Conservation (phyloP, 2,888 invertebrate genomes). For the Chloroclystis v-ata region DNA sequence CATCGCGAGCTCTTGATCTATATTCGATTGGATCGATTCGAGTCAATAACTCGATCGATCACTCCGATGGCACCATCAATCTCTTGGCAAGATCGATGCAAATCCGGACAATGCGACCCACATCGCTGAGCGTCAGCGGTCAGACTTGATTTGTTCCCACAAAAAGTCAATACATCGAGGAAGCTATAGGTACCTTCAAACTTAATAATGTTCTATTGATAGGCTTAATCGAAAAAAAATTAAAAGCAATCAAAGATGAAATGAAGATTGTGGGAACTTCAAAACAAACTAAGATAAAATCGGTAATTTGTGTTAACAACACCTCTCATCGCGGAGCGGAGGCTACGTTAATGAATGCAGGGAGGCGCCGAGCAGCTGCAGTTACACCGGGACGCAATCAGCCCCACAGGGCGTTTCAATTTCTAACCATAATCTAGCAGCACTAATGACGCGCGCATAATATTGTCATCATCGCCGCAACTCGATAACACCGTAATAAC, state of each 20-base stretch:
- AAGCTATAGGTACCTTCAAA: not conserved
- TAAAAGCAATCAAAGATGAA: constrained; percentile 1
- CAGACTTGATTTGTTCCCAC: not conserved
- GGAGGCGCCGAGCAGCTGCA: constrained; percentile 9
- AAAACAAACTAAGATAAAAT: constrained; percentile 11
- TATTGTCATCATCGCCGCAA: constrained; percentile 47
- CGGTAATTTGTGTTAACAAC: constrained; percentile 5
- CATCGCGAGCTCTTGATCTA: constrained; percentile 1
- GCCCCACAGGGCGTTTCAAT: constrained; percentile 34
- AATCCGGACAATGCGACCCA: constrained; percentile 24
- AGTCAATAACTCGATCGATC: constrained; percentile 31
- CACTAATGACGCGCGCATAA: constrained; percentile 42
- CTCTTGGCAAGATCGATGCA: constrained; percentile 27
- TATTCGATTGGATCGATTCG: constrained; percentile 20
- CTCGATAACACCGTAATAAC: constrained; percentile 53
- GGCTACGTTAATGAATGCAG: not conserved
- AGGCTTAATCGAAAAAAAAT: not conserved
- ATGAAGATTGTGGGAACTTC: not conserved
- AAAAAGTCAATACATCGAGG: not conserved
- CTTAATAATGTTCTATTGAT: no score
- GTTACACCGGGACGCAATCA: constrained; percentile 20
- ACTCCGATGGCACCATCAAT: constrained; percentile 29
- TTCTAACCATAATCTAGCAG: constrained; percentile 36
- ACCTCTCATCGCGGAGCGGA: not conserved
- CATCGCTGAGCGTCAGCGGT: constrained; percentile 13